Percentiles rank a stretch among this genome's conserved stretches.
phyloP scores from a whole-genome alignment of 1,140 invertebrate genomes.

The Anagrus nilaparvatae region DNA sequence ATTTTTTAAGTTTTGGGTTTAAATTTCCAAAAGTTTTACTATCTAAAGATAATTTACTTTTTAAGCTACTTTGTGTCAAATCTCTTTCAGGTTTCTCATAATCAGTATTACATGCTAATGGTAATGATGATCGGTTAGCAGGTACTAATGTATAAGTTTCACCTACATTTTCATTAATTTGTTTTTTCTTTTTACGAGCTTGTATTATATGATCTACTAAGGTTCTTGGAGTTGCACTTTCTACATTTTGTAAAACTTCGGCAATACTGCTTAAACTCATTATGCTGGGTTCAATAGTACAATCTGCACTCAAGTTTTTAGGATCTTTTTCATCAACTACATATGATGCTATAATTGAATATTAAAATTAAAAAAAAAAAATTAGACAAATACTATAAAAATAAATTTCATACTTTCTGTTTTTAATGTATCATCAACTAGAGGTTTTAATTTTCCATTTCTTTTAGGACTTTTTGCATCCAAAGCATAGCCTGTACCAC shows the following conservation, averaged over 20 bases:
- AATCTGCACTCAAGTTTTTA: slow-evolving; percentile 16
- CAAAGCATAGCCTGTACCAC: slow-evolving; percentile 28
- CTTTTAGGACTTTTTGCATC: slow-evolving; percentile 25
- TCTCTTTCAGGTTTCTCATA: slow-evolving; percentile 17
- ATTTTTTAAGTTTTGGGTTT: slow-evolving; percentile 2
- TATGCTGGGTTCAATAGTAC: slow-evolving; percentile 20
- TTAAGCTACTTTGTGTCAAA: slow-evolving; percentile 5
- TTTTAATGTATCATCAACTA: slow-evolving; percentile 24
- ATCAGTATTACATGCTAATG: slow-evolving; percentile 7
- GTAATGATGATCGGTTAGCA: slow-evolving; percentile 21
- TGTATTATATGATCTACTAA: slow-evolving; percentile 34
- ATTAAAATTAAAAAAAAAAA: slow-evolving; percentile 5
- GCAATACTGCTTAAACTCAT: slow-evolving; percentile 37
- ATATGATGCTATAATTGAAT: slow-evolving; percentile 5
- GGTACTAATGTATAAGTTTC: slow-evolving; percentile 21
- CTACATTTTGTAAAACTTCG: slow-evolving; percentile 26
- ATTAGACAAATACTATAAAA: slow-evolving; percentile 3
- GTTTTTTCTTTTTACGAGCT: slow-evolving; percentile 28
- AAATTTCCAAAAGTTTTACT: slow-evolving; percentile 18
- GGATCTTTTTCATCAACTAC: slow-evolving; percentile 5
- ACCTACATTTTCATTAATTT: slow-evolving; percentile 2
- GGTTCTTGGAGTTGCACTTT: slow-evolving; percentile 26
- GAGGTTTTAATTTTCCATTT: slow-evolving; percentile 14
- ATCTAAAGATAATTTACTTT: slow-evolving; percentile 27
- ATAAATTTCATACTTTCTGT: slow-evolving; percentile 22